These are phyloP conservation scores for Noctua janthe DNA, from an alignment of 2,888 invertebrate genomes.

Conservation along the genomic window DNA sequence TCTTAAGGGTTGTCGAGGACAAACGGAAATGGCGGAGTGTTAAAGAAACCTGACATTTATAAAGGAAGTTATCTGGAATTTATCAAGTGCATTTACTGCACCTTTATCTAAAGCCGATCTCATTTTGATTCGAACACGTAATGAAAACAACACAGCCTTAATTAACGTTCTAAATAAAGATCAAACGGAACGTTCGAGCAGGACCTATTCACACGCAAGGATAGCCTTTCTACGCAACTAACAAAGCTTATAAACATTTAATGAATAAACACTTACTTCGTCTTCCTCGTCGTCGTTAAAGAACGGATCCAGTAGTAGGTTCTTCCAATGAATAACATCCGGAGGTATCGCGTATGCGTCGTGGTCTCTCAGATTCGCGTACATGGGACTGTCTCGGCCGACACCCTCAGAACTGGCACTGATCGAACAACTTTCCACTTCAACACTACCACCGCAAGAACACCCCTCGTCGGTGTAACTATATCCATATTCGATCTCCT, in stretches of 20 bases:
- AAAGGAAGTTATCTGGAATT: slow-evolving; percentile 4
- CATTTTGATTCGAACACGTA: slow-evolving; percentile 8
- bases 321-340: slow-evolving; percentile 90
- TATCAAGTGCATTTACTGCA: neutral
- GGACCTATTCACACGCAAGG: slow-evolving; percentile 34
- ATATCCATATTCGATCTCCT: slow-evolving; percentile 85
- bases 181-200: slow-evolving; percentile 22
- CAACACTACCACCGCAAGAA: slow-evolving; percentile 87
- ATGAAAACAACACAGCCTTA: slow-evolving; percentile 32
- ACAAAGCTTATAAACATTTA: slow-evolving; percentile 37
- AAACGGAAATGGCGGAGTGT: slow-evolving; percentile 9
- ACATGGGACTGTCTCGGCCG: slow-evolving; percentile 86
- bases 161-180: slow-evolving; percentile 50
- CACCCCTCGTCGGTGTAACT: slow-evolving; percentile 87
- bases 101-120: slow-evolving; percentile 1
- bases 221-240: slow-evolving; percentile 38
- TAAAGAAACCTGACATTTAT: slow-evolving; percentile 22
- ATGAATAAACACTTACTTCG: slow-evolving; percentile 81
- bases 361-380: slow-evolving; percentile 86
- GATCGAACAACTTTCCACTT: slow-evolving; percentile 86
- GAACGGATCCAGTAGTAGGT: slow-evolving; percentile 85
- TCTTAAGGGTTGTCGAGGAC: neutral
- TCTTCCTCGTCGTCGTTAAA: slow-evolving; percentile 90
- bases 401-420: slow-evolving; percentile 87
- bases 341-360: slow-evolving; percentile 87